Evolutionary conservation across 37 sponge, comb jelly and placozoan species (phyloP), one percentile per base, ranked within the genome.

Genomic region (Bolinopsis microptera): DNA sequence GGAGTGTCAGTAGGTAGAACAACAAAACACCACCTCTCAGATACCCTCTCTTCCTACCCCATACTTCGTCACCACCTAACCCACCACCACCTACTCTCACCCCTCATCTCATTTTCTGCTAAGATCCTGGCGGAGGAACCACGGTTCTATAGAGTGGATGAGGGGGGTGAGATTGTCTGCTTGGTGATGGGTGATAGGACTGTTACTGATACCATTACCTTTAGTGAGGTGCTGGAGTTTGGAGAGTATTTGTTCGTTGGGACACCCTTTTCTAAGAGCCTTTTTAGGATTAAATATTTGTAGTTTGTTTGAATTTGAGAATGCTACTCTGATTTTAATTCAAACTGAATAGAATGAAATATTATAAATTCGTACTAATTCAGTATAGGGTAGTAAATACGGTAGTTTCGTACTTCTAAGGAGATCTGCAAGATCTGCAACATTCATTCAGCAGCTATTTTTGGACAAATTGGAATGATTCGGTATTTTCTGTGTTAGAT

Each of bases 1-100:
- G 90, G 90, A 41, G 41, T 86, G 23, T 86, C 90, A 18, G 26
- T 48, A 86, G 90, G 90, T 33, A 28, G 90, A 16, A 86, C 90
- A 28, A 86, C 40, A 0, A 40, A 35, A 16, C 27, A 22, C 61
- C n/a, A 35, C 31, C 90, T 86, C 31, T 38, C 41, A 24, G 90
- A 86, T n/a, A 18, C 39, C 0, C 90, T 41, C n/a, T 38, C 90
- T 5, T 2, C 0, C 0, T 41, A 16, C n/a, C 90, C 90, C 30
- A 24, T 18, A 2, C 40, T 39, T 24, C 40, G 90, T 36, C 30
- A 39, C 90, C 61, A 22, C 41, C 41, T 41, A 0, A 86, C 90
- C 13, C n/a, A 13, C n/a, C 25, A 39, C 41, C 31, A 35, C 48
- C 90, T 86, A 24, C 61, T 40, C n/a, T 23, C 41, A 0, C 61